Conservation (phyloP, 2,888 invertebrate species). For the Cremastinae sp. region DNA sequence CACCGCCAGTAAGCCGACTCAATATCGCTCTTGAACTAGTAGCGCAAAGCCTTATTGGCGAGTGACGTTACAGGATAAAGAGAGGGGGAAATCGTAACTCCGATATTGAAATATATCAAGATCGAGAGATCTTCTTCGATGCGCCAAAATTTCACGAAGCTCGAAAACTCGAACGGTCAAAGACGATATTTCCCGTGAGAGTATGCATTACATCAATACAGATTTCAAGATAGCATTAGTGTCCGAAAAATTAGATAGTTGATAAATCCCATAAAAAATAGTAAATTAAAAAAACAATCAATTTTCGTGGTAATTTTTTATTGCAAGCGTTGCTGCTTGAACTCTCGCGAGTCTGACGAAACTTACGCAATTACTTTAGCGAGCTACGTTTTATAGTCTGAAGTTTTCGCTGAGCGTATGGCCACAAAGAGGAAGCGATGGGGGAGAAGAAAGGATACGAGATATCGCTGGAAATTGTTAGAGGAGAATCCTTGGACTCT, state of each 20-base stretch:
- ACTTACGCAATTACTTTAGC: constrained; percentile 64
- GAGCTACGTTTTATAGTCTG: constrained; percentile 55
- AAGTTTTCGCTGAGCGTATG: constrained; percentile 58
- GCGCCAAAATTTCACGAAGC: too few relatives aligned
- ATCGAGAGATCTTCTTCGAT: too few relatives aligned
- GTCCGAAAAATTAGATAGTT: constrained; percentile 22
- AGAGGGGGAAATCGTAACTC: too few relatives aligned
- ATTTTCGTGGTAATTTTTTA: constrained; percentile 64
- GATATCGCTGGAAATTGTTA: not conserved
- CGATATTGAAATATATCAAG: too few relatives aligned
- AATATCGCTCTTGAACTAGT: too few relatives aligned
- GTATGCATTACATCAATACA: too few relatives aligned
- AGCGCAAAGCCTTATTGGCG: too few relatives aligned
- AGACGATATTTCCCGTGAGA: too few relatives aligned
- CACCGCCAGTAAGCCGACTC: too few relatives aligned
- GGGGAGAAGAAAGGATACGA: constrained; percentile 11
- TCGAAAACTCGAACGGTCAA: too few relatives aligned
- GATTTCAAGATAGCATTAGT: constrained; percentile 58
- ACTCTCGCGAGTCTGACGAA: constrained; percentile 54
- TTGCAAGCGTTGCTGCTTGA: constrained; percentile 55
- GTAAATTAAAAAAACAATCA: constrained; percentile 58
- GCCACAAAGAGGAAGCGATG: not conserved
- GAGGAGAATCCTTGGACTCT: constrained; percentile 45
- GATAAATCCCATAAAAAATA: constrained; percentile 53
- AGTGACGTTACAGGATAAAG: too few relatives aligned